Percentiles rank a stretch among this genome's conserved stretches.
These are phyloP conservation scores for Melopsittacus undulatus DNA, from an alignment of 2,797 vertebrate species.

Conservation along the genomic window DNA sequence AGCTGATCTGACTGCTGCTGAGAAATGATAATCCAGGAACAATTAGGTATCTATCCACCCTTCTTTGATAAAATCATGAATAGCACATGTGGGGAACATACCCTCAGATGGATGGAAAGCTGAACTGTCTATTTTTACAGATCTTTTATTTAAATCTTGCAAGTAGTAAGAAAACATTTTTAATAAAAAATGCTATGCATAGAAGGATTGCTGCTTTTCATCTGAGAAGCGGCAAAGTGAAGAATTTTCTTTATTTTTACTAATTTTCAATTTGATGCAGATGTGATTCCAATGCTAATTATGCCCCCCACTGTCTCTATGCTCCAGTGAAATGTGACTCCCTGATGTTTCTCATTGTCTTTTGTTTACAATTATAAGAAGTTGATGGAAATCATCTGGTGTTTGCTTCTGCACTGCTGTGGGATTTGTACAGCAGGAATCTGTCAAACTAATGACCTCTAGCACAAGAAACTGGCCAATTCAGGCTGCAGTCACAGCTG, in stretches of 20 bases:
- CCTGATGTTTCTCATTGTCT: constrained; percentile 70
- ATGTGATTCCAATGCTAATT: constrained; percentile 66
- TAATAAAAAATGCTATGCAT: constrained; percentile 11
- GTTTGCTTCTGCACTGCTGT: constrained; percentile 56
- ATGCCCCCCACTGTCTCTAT: constrained; percentile 45
- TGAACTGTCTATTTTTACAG: background rate
- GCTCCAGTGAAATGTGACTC: constrained; percentile 69
- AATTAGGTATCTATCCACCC: background rate
- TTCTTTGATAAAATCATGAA: constrained; percentile 27
- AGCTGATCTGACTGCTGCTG: background rate
- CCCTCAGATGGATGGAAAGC: constrained; percentile 5
- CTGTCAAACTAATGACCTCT: constrained; percentile 62
- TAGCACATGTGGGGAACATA: background rate
- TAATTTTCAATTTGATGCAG: constrained; percentile 64
- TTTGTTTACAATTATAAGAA: constrained; percentile 67
- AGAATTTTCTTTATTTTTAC: constrained; percentile 65
- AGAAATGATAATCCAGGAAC: background rate
- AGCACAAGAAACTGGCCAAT: background rate
- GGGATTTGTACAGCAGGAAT: constrained; percentile 57
- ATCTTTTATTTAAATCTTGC: constrained; percentile 48
- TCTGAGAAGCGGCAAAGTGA: constrained; percentile 21
- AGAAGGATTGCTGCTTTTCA: constrained; percentile 37
- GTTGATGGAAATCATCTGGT: constrained; percentile 66
- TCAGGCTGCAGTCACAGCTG: background rate
- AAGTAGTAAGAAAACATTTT: constrained; percentile 37